Evolutionary conservation across 2,888 invertebrate genomes (phyloP).

Genomic region (Heteropelma amictum): DNA sequence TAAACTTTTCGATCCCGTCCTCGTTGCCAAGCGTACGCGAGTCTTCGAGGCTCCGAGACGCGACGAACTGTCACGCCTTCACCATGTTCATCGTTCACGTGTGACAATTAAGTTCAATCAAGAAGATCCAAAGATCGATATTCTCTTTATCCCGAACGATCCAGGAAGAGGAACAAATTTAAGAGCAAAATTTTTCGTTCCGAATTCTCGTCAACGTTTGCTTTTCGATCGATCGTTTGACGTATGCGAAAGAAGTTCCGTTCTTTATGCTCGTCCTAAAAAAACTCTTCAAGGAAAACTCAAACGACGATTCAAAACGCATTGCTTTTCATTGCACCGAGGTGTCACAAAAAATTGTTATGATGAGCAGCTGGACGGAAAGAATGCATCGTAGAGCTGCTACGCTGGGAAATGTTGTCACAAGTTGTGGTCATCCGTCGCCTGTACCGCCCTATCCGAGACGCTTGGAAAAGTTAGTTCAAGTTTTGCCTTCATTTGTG

Average conservation of each 20-base stretch:
- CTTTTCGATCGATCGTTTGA: not conserved
- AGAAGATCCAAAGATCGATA: not conserved
- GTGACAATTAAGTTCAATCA: conserved; percentile 7
- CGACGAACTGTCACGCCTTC: conserved; percentile 34
- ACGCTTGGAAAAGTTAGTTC: conserved; percentile 85
- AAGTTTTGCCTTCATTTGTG: not conserved
- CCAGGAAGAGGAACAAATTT: conserved; percentile 4
- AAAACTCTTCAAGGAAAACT: not conserved
- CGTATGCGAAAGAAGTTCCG: not conserved
- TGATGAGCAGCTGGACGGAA: conserved; percentile 94
- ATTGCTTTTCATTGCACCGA: not conserved
- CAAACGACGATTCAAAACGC: not conserved
- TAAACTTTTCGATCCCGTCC: not conserved
- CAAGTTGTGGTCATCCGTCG: conserved; percentile 93
- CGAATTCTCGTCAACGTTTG: not conserved
- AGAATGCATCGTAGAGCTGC: conserved; percentile 95
- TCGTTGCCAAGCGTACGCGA: conserved; percentile 30
- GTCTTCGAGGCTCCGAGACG: conserved; percentile 30
- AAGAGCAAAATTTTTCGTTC: not conserved
- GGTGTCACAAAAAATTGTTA: conserved; percentile 41
- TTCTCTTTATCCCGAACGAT: not conserved
- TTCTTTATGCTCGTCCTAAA: not conserved
- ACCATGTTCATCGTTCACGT: not conserved
- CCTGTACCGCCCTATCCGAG: conserved; percentile 87
- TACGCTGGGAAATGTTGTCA: conserved; percentile 93